Base-by-base conservation (phyloP, 2,888 invertebrate species). In the Epirrita christyi region DNA sequence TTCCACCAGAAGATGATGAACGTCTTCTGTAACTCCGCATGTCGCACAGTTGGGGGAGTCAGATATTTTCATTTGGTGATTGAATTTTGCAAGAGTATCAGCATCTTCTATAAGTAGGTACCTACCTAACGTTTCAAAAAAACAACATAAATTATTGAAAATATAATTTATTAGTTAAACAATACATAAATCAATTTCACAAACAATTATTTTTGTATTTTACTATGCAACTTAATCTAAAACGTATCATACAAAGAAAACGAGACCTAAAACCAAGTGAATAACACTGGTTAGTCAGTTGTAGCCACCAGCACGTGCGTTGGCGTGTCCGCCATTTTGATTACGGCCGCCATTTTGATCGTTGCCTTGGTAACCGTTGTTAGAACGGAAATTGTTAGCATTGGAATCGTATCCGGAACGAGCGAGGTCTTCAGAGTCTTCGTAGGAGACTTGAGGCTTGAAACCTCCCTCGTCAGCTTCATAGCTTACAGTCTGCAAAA, bases 381-480 rank as follows among this genome's bases (percentile, higher is more conserved):
- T 63, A 52, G 66, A 68, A 40, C 78, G 81, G 6, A 72, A 63
- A 43, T 79, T 81, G 57, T 76, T 80, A 0, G 86, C 79, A 51
- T 88, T 88, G 10, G 69, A 66, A 42, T 86, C 85, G 54, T 90
- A 91, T 0, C 89, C 89, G 7, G 81, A 78, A 21, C 83, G 81
- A 4, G 70, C 62, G 0, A 79, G 64, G 6, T 79, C 77, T 59
- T 85, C 88, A 0, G 93, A 78, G 43, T 94, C 94, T 72, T 95
- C 94, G 75, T 95, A 95, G 2, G 94, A 92, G 60, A 95, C 93
- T 63, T 93, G 93, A 10, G 95, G 95, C 60, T 93, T 93, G 83
- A 93, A 95, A 0, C 95, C 95, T 49, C 93, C 88, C 70, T 93
- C 93, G 65, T 95, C 94, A 4, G 95, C 95, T 71, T 94, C 93